These are phyloP conservation scores for Serripes groenlandicus DNA, from an alignment of 2,888 invertebrate species.

Conservation along the genomic window DNA sequence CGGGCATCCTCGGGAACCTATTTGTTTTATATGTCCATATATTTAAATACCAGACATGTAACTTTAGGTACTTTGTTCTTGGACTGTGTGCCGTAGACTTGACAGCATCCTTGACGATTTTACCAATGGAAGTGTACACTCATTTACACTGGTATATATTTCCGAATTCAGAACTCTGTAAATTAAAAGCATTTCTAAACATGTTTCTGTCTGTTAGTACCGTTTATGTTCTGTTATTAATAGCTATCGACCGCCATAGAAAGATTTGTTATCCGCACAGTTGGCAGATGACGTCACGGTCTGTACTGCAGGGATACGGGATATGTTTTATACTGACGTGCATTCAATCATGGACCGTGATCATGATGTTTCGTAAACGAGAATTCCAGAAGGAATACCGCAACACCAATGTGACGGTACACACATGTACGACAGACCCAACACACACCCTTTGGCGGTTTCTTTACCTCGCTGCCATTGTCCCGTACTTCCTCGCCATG, in stretches of 20 bases:
- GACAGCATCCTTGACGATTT: slow-evolving; percentile 27
- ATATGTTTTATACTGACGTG: slow-evolving; percentile 33
- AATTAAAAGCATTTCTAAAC: slow-evolving; percentile 47
- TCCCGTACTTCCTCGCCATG: slow-evolving; percentile 30
- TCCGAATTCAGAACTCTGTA: slow-evolving; percentile 40
- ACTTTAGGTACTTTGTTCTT: slow-evolving; percentile 46
- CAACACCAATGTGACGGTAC: slow-evolving; percentile 1
- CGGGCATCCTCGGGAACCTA: slow-evolving; percentile 50
- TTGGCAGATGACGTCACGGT: slow-evolving; percentile 36
- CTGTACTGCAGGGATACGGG: slow-evolving; percentile 32
- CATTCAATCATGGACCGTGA: slow-evolving; percentile 28
- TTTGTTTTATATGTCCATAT: slow-evolving; percentile 49
- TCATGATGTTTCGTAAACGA: slow-evolving; percentile 26
- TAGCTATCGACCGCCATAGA: slow-evolving; percentile 54
- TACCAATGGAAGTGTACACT: slow-evolving; percentile 46
- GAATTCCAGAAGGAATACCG: slow-evolving; percentile 1
- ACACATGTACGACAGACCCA: slow-evolving; percentile 30
- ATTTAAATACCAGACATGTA: slow-evolving; percentile 48
- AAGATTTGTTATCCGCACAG: slow-evolving; percentile 46
- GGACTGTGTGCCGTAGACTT: slow-evolving; percentile 42
- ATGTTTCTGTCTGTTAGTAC: slow-evolving; percentile 40
- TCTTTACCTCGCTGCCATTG: slow-evolving; percentile 14
- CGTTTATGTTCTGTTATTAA: slow-evolving; percentile 50
- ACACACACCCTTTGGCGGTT: slow-evolving; percentile 14
- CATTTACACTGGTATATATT: slow-evolving; percentile 55